Evolutionary conservation across 30 jellyfish, hydroid and myxozoan species (phyloP).

Genomic region (Catostylus mosaicus): DNA sequence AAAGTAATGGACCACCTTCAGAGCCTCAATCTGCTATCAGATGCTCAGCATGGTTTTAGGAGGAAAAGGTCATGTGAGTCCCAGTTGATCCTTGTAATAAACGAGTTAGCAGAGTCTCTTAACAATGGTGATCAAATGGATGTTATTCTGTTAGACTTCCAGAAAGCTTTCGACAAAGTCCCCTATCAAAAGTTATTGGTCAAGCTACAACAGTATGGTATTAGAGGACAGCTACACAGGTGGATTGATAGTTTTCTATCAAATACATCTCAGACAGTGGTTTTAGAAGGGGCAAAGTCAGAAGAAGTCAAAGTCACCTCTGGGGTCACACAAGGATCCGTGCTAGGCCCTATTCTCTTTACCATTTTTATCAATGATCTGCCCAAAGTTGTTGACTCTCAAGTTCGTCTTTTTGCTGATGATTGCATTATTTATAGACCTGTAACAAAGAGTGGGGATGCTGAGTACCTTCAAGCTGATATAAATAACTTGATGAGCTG

Average conservation of each 20-base stretch:
- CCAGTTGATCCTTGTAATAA: slow-evolving; percentile 19
- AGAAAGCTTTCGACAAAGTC: slow-evolving; percentile 17
- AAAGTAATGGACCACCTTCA: slow-evolving; percentile 11
- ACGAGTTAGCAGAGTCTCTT: slow-evolving; percentile 13
- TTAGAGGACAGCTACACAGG: slow-evolving; percentile 5
- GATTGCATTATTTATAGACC: slow-evolving; percentile 18
- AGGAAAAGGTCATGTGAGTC: slow-evolving; percentile 20
- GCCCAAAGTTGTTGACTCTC: slow-evolving; percentile 9
- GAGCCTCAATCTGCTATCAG: slow-evolving; percentile 2
- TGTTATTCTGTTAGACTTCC: slow-evolving; percentile 37
- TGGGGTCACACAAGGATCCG: slow-evolving; percentile 57
- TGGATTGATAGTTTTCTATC: neutral
- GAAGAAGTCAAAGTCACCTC: slow-evolving; percentile 2
- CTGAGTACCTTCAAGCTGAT: slow-evolving; percentile 23
- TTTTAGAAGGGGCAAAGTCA: slow-evolving; percentile 2
- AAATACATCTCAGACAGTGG: slow-evolving; percentile 17
- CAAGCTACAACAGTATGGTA: slow-evolving; percentile 22
- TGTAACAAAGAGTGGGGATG: neutral
- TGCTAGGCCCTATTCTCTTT: slow-evolving; percentile 36
- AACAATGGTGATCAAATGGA: slow-evolving; percentile 31
- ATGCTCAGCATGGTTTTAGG: slow-evolving; percentile 27
- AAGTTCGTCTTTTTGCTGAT: slow-evolving; percentile 32
- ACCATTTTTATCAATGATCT: slow-evolving; percentile 24
- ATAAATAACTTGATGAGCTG: slow-evolving; percentile 23
- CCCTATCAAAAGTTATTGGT: neutral